Evolutionary conservation across 2,797 vertebrate genomes (phyloP), one percentile per base, ranked within the genome.

Genomic region (Adrianichthys oophorus): DNA sequence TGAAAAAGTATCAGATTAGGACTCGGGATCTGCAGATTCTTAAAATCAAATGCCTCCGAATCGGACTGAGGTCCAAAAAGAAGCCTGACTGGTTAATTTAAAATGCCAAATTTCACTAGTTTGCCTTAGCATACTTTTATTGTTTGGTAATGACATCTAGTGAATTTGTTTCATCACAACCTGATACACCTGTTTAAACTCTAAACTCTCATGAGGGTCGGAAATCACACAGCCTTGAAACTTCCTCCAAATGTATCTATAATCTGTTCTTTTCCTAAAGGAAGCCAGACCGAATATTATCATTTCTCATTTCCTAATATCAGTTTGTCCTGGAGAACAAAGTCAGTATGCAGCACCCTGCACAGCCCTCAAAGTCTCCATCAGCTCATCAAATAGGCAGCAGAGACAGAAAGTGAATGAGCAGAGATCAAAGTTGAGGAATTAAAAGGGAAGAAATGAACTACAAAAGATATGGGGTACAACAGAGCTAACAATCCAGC

Each of bases 321-420:
- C 44, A 50, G 26, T 57, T 43, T 41, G 46, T 45, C 41, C 41
- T 56, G 41, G 13, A 58, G 56, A 52, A 17, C 41, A 43, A 62
- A 60, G 37, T 67, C 16, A 18, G 4, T 10, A 24, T 48, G 46
- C 29, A 62, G 54, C 63, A 45, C 1, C 76, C 62, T 55, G 48
- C 15, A 72, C 65, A 68, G 45, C 59, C 59, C 47, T 37, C 19
- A n/a, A 56, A 52, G 40, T 56, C 60, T 40, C 63, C 45, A 32
- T 56, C 70, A 61, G 64, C 65, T 56, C 54, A 68, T 80, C 80
- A 80, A 56, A 65, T 1, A 8, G 10, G 44, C 13, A 41, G 43
- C 45, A 15, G 56, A 60, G 29, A 8, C 29, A 53, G 60, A 51
- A 58, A 67, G 56, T 10, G 5, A 42, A 66, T 18, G 43, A 37